Conservation (phyloP, 2,113 vertebrate genomes). For the Riparia riparia region DNA sequence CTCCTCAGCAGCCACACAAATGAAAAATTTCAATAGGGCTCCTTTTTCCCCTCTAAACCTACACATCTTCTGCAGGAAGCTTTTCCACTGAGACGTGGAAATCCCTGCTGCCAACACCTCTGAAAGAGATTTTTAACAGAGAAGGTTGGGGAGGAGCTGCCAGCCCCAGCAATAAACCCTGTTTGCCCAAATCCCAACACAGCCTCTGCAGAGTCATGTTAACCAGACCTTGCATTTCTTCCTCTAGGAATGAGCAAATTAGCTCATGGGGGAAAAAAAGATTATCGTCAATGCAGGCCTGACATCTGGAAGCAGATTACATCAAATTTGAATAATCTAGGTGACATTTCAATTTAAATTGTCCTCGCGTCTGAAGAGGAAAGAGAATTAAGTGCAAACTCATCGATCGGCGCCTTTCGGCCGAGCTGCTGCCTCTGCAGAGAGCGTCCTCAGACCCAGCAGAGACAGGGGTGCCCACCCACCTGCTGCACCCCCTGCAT, state of each 20-base stretch:
- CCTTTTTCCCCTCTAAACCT: not conserved
- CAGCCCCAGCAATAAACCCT: not conserved
- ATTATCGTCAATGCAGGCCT: not conserved
- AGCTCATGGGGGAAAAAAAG: not conserved
- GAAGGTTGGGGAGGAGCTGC: not conserved
- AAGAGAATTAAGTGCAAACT: not conserved
- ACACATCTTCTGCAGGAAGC: not conserved
- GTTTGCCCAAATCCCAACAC: not conserved
- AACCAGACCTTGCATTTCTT: not conserved
- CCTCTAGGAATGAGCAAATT: not conserved
- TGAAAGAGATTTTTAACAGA: not conserved
- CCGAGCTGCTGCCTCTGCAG: not conserved
- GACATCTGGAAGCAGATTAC: not conserved
- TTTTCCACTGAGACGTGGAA: not conserved
- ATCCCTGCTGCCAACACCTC: not conserved
- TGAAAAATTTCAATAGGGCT: not conserved
- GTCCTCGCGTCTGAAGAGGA: not conserved
- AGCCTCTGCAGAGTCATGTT: not conserved
- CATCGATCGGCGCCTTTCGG: fast-evolving
- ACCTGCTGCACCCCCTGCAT: fast-evolving
- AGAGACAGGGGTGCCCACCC: fast-evolving
- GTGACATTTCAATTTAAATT: not conserved
- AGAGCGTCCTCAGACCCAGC: not conserved
- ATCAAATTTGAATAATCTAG: not conserved
- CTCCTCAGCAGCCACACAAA: conserved; percentile 3